Evolutionary conservation across 92 coral and sea anemone species (phyloP), one percentile per base, ranked within the genome.

Genomic region (Galaxea fascicularis): DNA sequence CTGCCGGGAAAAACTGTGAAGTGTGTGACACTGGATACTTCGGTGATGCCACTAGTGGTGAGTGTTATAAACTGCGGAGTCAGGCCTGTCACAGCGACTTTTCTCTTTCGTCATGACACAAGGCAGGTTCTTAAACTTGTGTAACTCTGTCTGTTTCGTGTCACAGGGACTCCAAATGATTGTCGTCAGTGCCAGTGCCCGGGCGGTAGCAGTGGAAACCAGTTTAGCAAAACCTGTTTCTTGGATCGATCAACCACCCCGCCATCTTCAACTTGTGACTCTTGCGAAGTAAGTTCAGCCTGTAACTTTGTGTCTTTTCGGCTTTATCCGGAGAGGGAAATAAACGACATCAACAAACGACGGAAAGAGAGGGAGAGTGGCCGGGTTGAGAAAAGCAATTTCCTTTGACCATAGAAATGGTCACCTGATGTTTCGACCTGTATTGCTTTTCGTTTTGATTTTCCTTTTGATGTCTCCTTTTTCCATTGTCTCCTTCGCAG

Each of bases 141-240:
- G 0, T 3, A 14, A 1, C 16, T 22, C 4, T 3, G 58, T 27
- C 10, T 51, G 7, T 25, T 62, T 0, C 20, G 30, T 68, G 13
- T 18, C 41, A 65, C 77, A 96, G 99, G 99, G 4, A 90, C 99
- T 29, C 86, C 94, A 24, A 95, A 94, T 30, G 99, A 96, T 85
- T 96, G 99, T 24, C 91, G 83, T 30, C 91, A 90, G 8, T 96
- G 99, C 27, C 98, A 95, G 66, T 96, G 99, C 89, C 99, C 99
- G 0, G 99, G 98, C 54, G 99, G 99, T 8, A 93, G 98, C 82
- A 95, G 97, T 77, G 98, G 93, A 29, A 96, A 96, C 86, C 95
- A 94, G 62, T 96, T 96, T 51, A 96, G 99, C 79, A 84, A 88
- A 49, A 89, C 98, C 4, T 96, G 99, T 83, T 68, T 73, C 80